A percentile compares a stretch with the other conserved stretches of the same genome.
Conservation (phyloP, 2,888 invertebrate genomes). For the Drosophila incognita region DNA sequence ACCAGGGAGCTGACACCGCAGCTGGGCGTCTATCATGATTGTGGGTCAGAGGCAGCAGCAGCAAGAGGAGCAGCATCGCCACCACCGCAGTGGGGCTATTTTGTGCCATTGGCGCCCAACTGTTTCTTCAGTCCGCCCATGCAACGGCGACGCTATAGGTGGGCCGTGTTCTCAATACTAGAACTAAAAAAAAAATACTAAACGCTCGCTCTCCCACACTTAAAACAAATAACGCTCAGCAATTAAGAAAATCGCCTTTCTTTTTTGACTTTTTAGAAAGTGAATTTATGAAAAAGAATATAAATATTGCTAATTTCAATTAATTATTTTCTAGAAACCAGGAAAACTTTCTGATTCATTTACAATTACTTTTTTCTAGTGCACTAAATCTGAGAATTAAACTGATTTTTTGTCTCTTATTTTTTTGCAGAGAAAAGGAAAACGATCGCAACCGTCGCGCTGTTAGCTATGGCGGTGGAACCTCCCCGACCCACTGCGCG, state of each 20-base stretch:
- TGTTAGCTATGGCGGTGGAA: constrained; percentile 82
- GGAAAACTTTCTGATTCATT: background rate
- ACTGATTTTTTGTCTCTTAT: background rate
- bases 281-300: background rate
- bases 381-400: background rate
- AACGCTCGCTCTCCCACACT: background rate
- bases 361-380: background rate
- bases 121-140: constrained; percentile 85
- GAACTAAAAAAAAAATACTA: background rate
- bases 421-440: constrained; percentile 83
- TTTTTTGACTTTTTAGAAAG: background rate
- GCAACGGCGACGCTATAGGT: constrained; percentile 80
- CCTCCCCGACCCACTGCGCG: constrained; percentile 69
- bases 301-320: background rate
- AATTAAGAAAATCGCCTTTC: background rate
- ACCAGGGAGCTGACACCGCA: constrained; percentile 68
- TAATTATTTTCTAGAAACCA: background rate
- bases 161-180: constrained; percentile 37
- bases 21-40: constrained; percentile 78
- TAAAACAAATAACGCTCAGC: background rate
- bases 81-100: constrained; percentile 87
- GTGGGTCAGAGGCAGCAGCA: constrained; percentile 50
- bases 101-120: constrained; percentile 86
- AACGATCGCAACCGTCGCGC: constrained; percentile 84
- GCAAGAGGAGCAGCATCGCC: constrained; percentile 24